phyloP scores from a whole-genome alignment of 2,113 vertebrate genomes.

The Pitta sordida region DNA sequence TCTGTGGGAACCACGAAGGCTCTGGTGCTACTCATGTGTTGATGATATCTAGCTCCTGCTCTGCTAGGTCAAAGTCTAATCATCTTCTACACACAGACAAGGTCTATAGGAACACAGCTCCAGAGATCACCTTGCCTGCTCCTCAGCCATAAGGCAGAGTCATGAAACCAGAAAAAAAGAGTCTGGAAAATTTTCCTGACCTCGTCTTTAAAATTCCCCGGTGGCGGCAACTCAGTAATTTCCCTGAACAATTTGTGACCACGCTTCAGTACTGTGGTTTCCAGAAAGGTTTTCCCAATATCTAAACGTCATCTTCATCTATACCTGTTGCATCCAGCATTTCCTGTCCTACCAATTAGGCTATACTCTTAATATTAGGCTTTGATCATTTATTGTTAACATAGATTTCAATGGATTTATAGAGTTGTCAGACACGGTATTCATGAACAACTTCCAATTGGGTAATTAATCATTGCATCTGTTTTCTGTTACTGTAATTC shows the following conservation, averaged over 20 bases:
- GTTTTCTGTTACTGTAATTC: slow-evolving; percentile 54
- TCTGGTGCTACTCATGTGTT: not conserved
- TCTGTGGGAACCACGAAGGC: not conserved
- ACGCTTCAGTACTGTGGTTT: not conserved
- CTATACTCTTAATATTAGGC: not conserved
- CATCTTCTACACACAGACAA: not conserved
- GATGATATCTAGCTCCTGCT: not conserved
- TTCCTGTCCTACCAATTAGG: not conserved
- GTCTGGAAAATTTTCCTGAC: not conserved
- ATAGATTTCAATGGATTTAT: slow-evolving; percentile 20
- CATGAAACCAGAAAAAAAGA: not conserved
- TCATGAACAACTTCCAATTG: slow-evolving; percentile 16
- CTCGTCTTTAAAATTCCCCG: not conserved
- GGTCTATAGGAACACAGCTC: not conserved
- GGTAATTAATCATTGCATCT: slow-evolving; percentile 46
- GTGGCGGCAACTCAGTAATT: not conserved
- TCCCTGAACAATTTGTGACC: not conserved
- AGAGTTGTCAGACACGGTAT: slow-evolving; percentile 28
- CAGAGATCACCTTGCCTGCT: not conserved
- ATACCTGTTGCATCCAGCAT: not conserved
- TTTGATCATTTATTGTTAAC: slow-evolving; percentile 25
- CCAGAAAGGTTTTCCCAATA: not conserved
- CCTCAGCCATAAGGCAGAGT: not conserved
- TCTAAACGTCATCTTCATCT: not conserved
- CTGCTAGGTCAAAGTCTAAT: not conserved